phyloP scores from a whole-genome alignment of 2,888 invertebrate species.

The Sinotaia quadrata region DNA sequence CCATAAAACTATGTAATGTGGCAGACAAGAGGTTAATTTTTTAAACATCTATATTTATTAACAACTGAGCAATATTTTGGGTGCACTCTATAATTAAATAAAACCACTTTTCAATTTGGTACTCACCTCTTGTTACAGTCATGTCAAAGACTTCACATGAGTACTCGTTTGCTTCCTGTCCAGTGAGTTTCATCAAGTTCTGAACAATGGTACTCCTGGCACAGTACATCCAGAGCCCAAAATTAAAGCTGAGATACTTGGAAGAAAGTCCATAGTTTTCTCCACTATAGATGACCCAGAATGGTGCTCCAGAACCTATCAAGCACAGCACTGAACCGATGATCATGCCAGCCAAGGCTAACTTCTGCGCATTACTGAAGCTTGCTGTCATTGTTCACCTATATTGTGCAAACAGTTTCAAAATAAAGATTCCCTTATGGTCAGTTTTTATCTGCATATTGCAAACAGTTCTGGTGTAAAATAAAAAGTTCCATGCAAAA shows the following conservation, averaged over 20 bases:
- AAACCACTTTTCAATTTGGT: not conserved
- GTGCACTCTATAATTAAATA: too few relatives aligned
- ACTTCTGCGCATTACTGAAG: constrained; percentile 29
- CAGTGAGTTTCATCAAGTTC: too few relatives aligned
- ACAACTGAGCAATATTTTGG: too few relatives aligned
- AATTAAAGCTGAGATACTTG: not conserved
- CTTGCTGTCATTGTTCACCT: not conserved
- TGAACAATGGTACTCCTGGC: too few relatives aligned
- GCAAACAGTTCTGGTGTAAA: too few relatives aligned
- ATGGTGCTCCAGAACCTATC: constrained; percentile 18
- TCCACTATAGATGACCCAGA: constrained; percentile 21
- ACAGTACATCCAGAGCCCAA: constrained; percentile 34
- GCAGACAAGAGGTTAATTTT: too few relatives aligned
- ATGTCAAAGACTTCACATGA: constrained; percentile 14
- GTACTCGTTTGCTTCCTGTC: not conserved
- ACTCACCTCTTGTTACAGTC: constrained; percentile 10
- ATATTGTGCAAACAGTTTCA: too few relatives aligned
- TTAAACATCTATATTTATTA: too few relatives aligned
- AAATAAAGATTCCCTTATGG: too few relatives aligned
- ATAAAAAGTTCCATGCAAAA: too few relatives aligned
- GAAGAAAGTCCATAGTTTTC: not conserved
- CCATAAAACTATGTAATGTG: too few relatives aligned
- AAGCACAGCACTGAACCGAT: constrained; percentile 24
- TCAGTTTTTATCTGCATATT: too few relatives aligned
- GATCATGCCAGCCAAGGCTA: constrained; percentile 30